Percentiles rank a stretch among this genome's conserved stretches.
Conservation (phyloP, 2,797 vertebrate species). For the Simalia tracyae region DNA sequence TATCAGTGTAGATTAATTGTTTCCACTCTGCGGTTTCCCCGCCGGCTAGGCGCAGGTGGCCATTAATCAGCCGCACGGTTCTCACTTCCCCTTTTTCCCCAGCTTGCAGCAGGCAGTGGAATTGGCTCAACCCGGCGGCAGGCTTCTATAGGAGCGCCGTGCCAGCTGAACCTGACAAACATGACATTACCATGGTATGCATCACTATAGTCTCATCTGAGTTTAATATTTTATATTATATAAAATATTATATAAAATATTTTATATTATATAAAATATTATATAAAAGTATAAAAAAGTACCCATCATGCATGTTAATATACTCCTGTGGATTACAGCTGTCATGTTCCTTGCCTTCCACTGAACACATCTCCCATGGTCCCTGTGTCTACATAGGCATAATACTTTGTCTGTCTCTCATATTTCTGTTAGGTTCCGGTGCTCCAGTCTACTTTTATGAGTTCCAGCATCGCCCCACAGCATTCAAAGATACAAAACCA, state of each 20-base stretch:
- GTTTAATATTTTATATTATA: too few relatives aligned
- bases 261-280: background rate
- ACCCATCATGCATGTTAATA: background rate
- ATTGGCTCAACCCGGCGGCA: too few relatives aligned
- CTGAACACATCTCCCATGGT: background rate
- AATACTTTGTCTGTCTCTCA: background rate
- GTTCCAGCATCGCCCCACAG: conserved; percentile 74
- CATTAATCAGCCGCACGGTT: too few relatives aligned
- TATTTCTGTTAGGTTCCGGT: conserved; percentile 68
- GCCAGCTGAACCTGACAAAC: too few relatives aligned
- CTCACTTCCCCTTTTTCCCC: too few relatives aligned
- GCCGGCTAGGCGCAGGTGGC: too few relatives aligned
- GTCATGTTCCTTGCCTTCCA: background rate
- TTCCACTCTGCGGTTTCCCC: too few relatives aligned
- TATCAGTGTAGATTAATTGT: too few relatives aligned
- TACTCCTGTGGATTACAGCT: background rate
- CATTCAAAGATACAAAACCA: conserved; percentile 69
- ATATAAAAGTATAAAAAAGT: background rate
- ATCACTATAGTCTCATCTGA: too few relatives aligned
- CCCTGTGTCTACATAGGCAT: background rate
- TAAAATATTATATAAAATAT: background rate
- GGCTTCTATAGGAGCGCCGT: too few relatives aligned
- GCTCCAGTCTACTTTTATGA: conserved; percentile 82
- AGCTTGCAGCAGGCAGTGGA: too few relatives aligned
- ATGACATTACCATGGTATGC: too few relatives aligned